These are phyloP conservation scores for Planiliza haematocheilus DNA, from an alignment of 2,113 vertebrate species.

Conservation along the genomic window DNA sequence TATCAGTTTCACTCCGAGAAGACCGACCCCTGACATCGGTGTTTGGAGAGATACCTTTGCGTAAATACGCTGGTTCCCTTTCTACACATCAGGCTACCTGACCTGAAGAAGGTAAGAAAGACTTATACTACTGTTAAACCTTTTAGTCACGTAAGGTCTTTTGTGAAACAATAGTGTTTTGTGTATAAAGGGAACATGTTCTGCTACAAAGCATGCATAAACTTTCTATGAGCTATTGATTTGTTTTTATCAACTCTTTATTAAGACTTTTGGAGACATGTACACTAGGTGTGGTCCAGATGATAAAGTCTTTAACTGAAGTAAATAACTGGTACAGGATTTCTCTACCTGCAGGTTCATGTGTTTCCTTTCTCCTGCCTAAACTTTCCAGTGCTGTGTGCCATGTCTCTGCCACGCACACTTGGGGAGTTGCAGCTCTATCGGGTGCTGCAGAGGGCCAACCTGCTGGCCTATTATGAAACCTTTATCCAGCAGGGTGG, in stretches of 20 bases:
- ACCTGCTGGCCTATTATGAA: slow-evolving; percentile 97
- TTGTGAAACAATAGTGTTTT: not conserved
- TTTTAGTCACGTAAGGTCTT: not conserved
- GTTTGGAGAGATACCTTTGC: slow-evolving; percentile 34
- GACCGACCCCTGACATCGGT: slow-evolving; percentile 32
- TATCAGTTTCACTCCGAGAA: slow-evolving; percentile 21
- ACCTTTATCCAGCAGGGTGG: slow-evolving; percentile 99
- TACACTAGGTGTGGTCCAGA: slow-evolving; percentile 12
- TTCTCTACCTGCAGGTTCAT: slow-evolving; percentile 47
- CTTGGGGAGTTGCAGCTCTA: slow-evolving; percentile 98
- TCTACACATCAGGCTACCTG: slow-evolving; percentile 26
- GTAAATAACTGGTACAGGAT: slow-evolving; percentile 22
- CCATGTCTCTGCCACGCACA: slow-evolving; percentile 95
- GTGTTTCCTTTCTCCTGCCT: slow-evolving; percentile 39
- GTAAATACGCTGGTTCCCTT: slow-evolving; percentile 34
- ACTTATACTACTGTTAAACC: not conserved
- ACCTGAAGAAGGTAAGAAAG: slow-evolving; percentile 62
- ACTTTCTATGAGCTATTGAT: not conserved
- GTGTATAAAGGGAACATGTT: not conserved
- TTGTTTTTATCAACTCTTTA: not conserved
- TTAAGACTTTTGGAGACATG: not conserved
- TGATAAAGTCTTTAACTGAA: slow-evolving; percentile 15
- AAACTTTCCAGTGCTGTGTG: slow-evolving; percentile 58
- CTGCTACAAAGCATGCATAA: slow-evolving; percentile 2
- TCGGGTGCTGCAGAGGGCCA: slow-evolving; percentile 94